phyloP scores from a whole-genome alignment of 2,797 vertebrate species.

The Schizopygopsis malacanthus region DNA sequence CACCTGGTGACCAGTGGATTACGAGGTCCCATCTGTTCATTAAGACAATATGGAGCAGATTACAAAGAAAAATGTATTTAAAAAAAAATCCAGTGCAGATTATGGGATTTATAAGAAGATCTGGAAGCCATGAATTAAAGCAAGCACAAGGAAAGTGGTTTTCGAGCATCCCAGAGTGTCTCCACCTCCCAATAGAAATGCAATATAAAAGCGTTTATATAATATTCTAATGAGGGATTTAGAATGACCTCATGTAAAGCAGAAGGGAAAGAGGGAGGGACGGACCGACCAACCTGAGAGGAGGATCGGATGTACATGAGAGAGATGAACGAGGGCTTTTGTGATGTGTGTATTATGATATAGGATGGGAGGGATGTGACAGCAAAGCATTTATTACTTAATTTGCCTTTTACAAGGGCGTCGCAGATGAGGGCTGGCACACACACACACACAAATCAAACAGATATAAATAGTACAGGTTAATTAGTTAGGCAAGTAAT shows the following conservation, averaged over 20 bases:
- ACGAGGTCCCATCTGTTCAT: conserved; percentile 31
- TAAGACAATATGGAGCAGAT: conserved; percentile 8
- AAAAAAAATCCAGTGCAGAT: conserved; percentile 4
- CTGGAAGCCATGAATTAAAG: neutral
- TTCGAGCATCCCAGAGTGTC: neutral
- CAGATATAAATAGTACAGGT: conserved; percentile 92
- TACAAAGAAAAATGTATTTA: neutral
- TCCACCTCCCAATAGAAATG: neutral
- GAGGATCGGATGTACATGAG: conserved; percentile 56
- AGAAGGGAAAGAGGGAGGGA: conserved; percentile 17
- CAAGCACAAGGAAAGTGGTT: neutral
- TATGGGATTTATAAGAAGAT: conserved; percentile 6
- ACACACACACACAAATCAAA: conserved; percentile 61
- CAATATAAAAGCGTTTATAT: conserved; percentile 9
- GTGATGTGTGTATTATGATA: conserved; percentile 26
- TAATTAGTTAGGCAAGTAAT: conserved; percentile 94
- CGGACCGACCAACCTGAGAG: neutral
- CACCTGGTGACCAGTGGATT: conserved; percentile 44
- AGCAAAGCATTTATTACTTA: conserved; percentile 65
- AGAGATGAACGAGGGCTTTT: conserved; percentile 16
- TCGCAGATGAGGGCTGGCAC: conserved; percentile 62
- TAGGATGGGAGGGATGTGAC: conserved; percentile 51
- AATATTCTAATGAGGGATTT: conserved; percentile 25
- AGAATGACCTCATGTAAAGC: conserved; percentile 41
- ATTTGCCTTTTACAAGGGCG: conserved; percentile 73